Base-by-base conservation (phyloP, 2,888 invertebrate species). In the Dyspetes luteomarginatus region DNA sequence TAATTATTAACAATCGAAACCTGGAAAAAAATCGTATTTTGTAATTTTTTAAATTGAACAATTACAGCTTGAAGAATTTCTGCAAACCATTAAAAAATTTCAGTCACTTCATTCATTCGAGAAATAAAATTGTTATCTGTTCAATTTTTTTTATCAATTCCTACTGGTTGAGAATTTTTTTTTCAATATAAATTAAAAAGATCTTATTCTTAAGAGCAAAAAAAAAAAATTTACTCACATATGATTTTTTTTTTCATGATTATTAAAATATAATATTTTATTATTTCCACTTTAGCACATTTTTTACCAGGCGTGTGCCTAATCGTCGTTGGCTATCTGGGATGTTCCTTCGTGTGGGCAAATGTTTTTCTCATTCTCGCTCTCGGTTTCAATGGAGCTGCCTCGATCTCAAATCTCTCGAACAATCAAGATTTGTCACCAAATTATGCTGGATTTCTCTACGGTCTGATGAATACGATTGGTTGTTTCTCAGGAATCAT, bases 401-500 rank as follows among this genome's bases (percentile, higher is more conserved):
- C 95, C 79, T 92, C 94, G 93, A 91, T 93, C 93, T 88, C 90
- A 84, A 85, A 90, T 92, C 43, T 93, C 94, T 87, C 90, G 1
- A 91, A 90, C 78, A 91, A 90, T 60, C 95, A 96, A 93, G 96
- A 96, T 90, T 91, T 96, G 73, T 94, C 96, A 0, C 96, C 96
- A 0, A 96, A 95, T 86, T 96, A 94, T 87, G 95, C 95, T 1
- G 96, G 95, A 48, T 94, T 95, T 12, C 90, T 96, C 7, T 95
- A 95, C 84, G 96, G 96, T 4, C 94, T 96, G 0, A 95, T 96
- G 69, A 96, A 96, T 88, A 95, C 95, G 76, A 92, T 96, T 79
- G 96, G 96, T 17, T 94, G 95, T 62, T 93, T 94, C 0, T 94
- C 96, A 0, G 96, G 96, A 9, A 95, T 96, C 82, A 94, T 96